These are phyloP conservation scores for Hiodon tergisus DNA, from an alignment of 2,113 vertebrate species.

Conservation along the genomic window DNA sequence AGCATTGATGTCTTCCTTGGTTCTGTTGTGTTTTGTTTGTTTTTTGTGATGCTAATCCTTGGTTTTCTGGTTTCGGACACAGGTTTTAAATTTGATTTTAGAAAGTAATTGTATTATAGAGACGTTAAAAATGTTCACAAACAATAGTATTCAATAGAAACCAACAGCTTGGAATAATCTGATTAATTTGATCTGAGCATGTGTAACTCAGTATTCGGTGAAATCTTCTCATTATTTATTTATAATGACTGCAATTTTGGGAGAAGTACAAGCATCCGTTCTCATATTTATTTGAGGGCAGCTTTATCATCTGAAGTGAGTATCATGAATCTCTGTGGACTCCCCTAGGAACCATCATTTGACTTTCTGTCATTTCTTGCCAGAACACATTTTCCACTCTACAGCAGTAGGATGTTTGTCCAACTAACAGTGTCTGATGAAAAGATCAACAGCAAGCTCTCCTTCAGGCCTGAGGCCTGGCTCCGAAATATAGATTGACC, in stretches of 20 bases:
- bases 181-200: too few relatives aligned
- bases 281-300: not conserved
- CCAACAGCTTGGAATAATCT: too few relatives aligned
- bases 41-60: too few relatives aligned
- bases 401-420: not conserved
- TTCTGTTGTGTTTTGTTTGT: too few relatives aligned
- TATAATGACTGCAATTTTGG: not conserved
- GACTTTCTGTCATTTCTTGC: not conserved
- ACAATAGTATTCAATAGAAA: too few relatives aligned
- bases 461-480: not conserved
- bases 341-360: not conserved
- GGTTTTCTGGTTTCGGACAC: too few relatives aligned
- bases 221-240: too few relatives aligned
- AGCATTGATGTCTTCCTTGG: not conserved
- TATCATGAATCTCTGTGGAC: constrained; percentile 5
- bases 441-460: not conserved
- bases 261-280: not conserved
- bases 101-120: too few relatives aligned
- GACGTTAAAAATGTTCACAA: too few relatives aligned
- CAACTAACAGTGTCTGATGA: not conserved
- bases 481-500: not conserved
- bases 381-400: constrained; percentile 1
- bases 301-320: not conserved
- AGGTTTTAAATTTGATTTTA: too few relatives aligned
- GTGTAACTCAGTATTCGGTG: too few relatives aligned